Conservation (phyloP, 2,888 invertebrate genomes). For the Plebejus melissa region DNA sequence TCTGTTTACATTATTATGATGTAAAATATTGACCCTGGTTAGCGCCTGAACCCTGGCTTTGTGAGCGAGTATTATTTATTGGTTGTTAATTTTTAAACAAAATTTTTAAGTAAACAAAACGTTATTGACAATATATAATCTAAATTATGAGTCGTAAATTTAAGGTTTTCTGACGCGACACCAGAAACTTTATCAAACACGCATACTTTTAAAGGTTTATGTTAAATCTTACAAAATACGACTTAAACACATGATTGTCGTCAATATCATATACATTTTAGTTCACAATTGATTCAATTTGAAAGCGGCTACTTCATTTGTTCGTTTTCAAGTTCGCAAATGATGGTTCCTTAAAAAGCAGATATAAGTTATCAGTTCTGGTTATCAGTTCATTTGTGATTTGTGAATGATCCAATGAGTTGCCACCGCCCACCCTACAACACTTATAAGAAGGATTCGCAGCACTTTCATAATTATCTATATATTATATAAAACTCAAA, state of each 20-base stretch:
- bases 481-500: too few relatives aligned
- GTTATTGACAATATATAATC: conserved; percentile 8
- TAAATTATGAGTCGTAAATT: conserved; percentile 21
- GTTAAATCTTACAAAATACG: conserved; percentile 15
- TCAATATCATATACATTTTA: background rate
- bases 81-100: conserved; percentile 21
- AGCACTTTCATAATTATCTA: background rate
- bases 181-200: background rate
- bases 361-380: too few relatives aligned
- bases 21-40: conserved; percentile 22
- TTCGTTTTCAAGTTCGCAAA: too few relatives aligned
- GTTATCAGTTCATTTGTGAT: too few relatives aligned
- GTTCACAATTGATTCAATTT: background rate
- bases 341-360: too few relatives aligned
- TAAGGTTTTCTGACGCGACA: background rate
- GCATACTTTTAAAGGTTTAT: conserved; percentile 14
- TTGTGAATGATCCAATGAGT: too few relatives aligned
- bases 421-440: too few relatives aligned
- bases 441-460: background rate
- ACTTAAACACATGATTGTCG: background rate
- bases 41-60: conserved; percentile 13
- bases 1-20: conserved; percentile 24
- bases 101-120: conserved; percentile 13
- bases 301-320: background rate
- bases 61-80: conserved; percentile 18